Evolutionary conservation across 2,797 vertebrate species (phyloP).

Genomic region (Esox lucius): DNA sequence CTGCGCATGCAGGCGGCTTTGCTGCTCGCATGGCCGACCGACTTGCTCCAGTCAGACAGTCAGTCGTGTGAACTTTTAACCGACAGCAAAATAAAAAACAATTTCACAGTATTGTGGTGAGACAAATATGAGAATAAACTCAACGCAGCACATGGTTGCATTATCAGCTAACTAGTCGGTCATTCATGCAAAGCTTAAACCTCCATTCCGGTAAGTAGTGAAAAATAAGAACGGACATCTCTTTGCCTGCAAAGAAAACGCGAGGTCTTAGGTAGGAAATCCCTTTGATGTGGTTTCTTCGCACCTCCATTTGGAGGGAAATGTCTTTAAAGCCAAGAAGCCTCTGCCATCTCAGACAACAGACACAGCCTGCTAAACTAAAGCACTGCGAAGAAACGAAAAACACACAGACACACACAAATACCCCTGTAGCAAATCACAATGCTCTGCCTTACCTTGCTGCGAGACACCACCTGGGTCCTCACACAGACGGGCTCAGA

Average conservation of each 20-base stretch:
- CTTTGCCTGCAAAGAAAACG: background rate
- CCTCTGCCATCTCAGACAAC: conserved; percentile 10
- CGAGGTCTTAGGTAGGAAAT: background rate
- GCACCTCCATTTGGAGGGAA: background rate
- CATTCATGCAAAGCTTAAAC: conserved; percentile 1
- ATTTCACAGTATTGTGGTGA: background rate
- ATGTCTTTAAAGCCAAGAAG: background rate
- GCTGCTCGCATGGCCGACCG: background rate
- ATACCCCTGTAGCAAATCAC: conserved; percentile 1
- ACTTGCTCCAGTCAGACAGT: background rate
- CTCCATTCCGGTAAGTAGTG: too few relatives aligned
- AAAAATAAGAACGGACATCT: background rate
- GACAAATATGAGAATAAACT: background rate
- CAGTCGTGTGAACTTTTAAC: background rate
- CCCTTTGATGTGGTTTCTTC: background rate
- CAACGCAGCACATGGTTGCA: background rate
- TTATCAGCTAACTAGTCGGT: background rate
- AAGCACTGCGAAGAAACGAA: background rate
- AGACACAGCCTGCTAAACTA: background rate
- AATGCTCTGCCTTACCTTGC: conserved; percentile 48
- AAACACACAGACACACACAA: background rate
- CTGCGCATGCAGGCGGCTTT: background rate
- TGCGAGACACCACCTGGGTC: background rate
- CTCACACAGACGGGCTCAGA: background rate
- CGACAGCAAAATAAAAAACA: background rate